A percentile compares a stretch with the other conserved stretches of the same genome.
These are phyloP conservation scores for Scophthalmus maximus DNA, from an alignment of 2,113 vertebrate genomes.

Conservation along the genomic window DNA sequence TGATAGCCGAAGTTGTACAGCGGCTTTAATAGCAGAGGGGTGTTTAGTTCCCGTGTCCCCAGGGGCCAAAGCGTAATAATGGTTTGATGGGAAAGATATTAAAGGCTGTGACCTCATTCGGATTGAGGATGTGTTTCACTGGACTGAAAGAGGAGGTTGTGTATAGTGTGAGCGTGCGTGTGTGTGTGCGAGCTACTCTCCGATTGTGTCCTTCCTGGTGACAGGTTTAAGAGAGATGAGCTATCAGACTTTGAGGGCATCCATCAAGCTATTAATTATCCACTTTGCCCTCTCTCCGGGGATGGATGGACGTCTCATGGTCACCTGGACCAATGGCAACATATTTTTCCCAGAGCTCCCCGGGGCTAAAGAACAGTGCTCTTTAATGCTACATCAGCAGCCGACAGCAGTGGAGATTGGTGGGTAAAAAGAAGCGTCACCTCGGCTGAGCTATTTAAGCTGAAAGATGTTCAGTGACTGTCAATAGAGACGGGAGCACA, in stretches of 20 bases:
- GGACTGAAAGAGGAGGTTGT: conserved; percentile 40
- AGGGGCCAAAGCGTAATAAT: conserved; percentile 73
- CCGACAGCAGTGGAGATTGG: background rate
- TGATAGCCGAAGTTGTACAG: conserved; percentile 49
- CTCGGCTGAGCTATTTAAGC: conserved; percentile 27
- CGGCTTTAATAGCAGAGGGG: conserved; percentile 56
- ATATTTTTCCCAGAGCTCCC: conserved; percentile 12
- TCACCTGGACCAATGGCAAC: conserved; percentile 29
- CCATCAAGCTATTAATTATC: conserved; percentile 70
- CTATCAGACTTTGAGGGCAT: conserved; percentile 55
- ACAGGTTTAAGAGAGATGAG: conserved; percentile 54
- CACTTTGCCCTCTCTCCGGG: conserved; percentile 12
- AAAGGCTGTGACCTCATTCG: conserved; percentile 74
- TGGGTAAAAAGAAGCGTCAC: conserved; percentile 2
- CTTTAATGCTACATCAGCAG: conserved; percentile 18
- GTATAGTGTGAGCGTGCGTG: conserved; percentile 23
- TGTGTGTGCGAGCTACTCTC: conserved; percentile 23
- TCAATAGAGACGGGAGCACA: conserved; percentile 33
- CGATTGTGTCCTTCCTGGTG: conserved; percentile 44
- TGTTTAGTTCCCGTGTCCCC: conserved; percentile 64
- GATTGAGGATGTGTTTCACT: conserved; percentile 67
- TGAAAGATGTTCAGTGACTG: conserved; percentile 45
- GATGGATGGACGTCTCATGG: conserved; percentile 39
- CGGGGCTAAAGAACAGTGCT: conserved; percentile 1
- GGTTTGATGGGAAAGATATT: conserved; percentile 71